Base-by-base conservation (phyloP, 2,888 invertebrate genomes). In the Noctuana brunneofusca region DNA sequence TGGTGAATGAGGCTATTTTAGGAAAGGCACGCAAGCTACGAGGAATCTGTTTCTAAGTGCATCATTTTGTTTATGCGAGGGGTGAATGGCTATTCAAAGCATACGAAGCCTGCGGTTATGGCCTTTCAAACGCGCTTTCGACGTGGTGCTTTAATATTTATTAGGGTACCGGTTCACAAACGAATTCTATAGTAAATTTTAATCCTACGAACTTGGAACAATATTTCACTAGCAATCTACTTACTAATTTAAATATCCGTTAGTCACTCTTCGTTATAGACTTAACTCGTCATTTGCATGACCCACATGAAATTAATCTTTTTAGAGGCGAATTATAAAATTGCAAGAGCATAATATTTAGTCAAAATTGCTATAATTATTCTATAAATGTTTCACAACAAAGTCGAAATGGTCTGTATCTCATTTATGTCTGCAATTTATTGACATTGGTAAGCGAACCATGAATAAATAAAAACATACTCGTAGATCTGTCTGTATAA, bases 11-110 rank as follows among this genome's bases (percentile, higher is more conserved):
- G 67, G 73, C 80, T 90, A 89, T 89, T 88, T 90, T 79, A 66
- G 78, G 85, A 81, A 74, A 74, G 78, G 81, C 78, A 81, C 81
- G 78, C 78, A 77, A 75, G 77, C 70, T 76, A 76, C 73, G 72
- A 69, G 35, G 75, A 78, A 75, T 78, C 75, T 75, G 78, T 78
- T 72, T 81, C 75, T 81, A 83, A 86, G 85, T 86, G 82, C 83
- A 79, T 72, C 74, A 78, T 80, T 80, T 80, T 86, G 84, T 89
- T 86, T 86, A 89, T 85, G 75, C 74, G 76, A 80, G 80, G 84
- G 86, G 81, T 82, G 80, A 77, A 79, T 72, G 78, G 78, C 81
- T 80, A 81, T 83, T 82, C 81, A 78, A 75, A 73, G 78, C 75
- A 74, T 74, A 73, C 65, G 68, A 67, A 75, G 71, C 76, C 71